Conservation (phyloP, 1,140 invertebrate species). For the Sycobia sp. region DNA sequence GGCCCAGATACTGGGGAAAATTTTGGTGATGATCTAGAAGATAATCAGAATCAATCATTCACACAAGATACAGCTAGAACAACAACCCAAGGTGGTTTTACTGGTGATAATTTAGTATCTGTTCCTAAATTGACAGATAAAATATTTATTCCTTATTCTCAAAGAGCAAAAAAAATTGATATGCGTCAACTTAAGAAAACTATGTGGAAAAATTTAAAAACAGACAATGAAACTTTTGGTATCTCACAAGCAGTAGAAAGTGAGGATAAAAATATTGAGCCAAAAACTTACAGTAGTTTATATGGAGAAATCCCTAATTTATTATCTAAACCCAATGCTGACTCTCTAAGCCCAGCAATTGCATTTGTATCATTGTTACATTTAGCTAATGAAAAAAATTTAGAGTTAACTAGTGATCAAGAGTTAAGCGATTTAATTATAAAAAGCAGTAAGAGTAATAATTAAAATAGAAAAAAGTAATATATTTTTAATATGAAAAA, state of each 20-base stretch:
- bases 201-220: constrained; percentile 69
- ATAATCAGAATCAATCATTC: constrained; percentile 40
- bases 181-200: too few species aligned
- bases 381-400: constrained; percentile 76
- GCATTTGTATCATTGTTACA: constrained; percentile 79
- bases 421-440: constrained; percentile 43
- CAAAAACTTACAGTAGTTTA: constrained; percentile 60
- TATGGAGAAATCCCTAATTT: constrained; percentile 67
- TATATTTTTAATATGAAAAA: too few species aligned
- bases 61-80: constrained; percentile 56
- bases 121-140: constrained; percentile 64
- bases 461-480: not conserved
- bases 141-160: constrained; percentile 74
- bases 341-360: constrained; percentile 75
- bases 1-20: constrained; percentile 50
- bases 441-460: constrained; percentile 15
- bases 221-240: constrained; percentile 42
- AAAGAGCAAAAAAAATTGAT: constrained; percentile 77
- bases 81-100: constrained; percentile 54
- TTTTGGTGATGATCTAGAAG: constrained; percentile 52
- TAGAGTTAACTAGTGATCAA: constrained; percentile 36
- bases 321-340: constrained; percentile 67
- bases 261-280: constrained; percentile 45
- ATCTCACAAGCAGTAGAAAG: constrained; percentile 41
- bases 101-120: constrained; percentile 65